Percentiles rank a stretch among this genome's conserved stretches.
These are phyloP conservation scores for Galeopsomyia nigrocyanea DNA, from an alignment of 2,888 invertebrate species.

Conservation along the genomic window DNA sequence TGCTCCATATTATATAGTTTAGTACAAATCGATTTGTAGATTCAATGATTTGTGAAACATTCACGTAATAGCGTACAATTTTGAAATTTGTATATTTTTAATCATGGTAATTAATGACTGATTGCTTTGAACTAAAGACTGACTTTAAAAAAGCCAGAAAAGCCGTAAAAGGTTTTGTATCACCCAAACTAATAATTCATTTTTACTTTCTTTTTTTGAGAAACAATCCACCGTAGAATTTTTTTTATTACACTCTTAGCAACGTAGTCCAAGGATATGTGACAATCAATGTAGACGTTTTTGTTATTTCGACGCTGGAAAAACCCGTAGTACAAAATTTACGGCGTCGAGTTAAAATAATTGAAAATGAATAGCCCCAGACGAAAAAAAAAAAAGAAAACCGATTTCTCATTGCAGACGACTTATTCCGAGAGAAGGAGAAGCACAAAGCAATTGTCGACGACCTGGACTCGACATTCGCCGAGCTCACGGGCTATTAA, in stretches of 20 bases:
- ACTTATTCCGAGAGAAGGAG: slow-evolving; percentile 82
- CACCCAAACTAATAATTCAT: neutral
- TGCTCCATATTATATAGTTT: no score
- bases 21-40: no score
- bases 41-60: no score
- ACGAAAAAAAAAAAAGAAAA: slow-evolving; percentile 17
- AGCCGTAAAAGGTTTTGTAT: neutral
- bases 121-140: no score
- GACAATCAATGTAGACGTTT: neutral
- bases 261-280: neutral
- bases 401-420: slow-evolving; percentile 68
- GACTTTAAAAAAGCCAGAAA: neutral
- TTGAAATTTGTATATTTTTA: slow-evolving; percentile 10
- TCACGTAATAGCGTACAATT: no score
- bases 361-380: neutral
- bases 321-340: slow-evolving; percentile 1
- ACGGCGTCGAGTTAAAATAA: slow-evolving; percentile 13
- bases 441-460: slow-evolving; percentile 98
- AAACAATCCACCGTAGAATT: slow-evolving; percentile 10
- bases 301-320: slow-evolving; percentile 14
- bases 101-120: no score
- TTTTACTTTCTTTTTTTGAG: slow-evolving; percentile 16
- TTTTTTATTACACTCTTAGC: slow-evolving; percentile 7
- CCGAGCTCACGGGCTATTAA: slow-evolving; percentile 97
- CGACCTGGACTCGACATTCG: slow-evolving; percentile 97